A percentile compares a stretch with the other conserved stretches of the same genome.
phyloP scores from a whole-genome alignment of 2,113 vertebrate genomes.

The Pagrus major region DNA sequence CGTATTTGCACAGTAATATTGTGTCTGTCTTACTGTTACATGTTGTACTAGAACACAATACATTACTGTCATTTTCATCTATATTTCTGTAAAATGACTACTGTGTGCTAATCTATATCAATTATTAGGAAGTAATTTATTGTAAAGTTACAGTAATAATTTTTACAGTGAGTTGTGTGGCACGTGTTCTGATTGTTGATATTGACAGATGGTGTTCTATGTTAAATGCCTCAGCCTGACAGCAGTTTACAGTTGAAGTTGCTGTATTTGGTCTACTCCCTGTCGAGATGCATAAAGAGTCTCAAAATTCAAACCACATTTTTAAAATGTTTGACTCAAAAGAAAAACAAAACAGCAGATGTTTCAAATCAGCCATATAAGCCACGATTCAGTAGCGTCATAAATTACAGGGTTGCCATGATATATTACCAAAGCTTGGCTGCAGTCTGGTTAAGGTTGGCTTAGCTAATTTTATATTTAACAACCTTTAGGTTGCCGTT shows the following conservation, averaged over 20 bases:
- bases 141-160: too few relatives aligned
- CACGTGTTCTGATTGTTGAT: too few relatives aligned
- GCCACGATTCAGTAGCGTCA: background rate
- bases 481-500: background rate
- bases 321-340: slow-evolving; percentile 6
- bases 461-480: background rate
- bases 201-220: background rate
- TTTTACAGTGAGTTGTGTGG: too few relatives aligned
- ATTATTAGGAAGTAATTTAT: too few relatives aligned
- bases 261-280: too few relatives aligned
- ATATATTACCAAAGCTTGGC: slow-evolving; percentile 5
- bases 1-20: too few relatives aligned
- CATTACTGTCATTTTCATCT: too few relatives aligned
- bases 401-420: slow-evolving; percentile 7
- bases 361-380: slow-evolving; percentile 14
- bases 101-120: too few relatives aligned
- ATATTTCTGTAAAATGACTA: too few relatives aligned
- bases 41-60: too few relatives aligned
- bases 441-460: background rate
- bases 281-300: background rate
- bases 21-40: too few relatives aligned
- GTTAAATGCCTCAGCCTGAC: background rate
- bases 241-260: too few relatives aligned
- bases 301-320: slow-evolving; percentile 10
- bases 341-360: slow-evolving; percentile 1